Evolutionary conservation across 2,797 vertebrate genomes (phyloP), one percentile per base, ranked within the genome.

Genomic region (Kryptopterus vitreolus): DNA sequence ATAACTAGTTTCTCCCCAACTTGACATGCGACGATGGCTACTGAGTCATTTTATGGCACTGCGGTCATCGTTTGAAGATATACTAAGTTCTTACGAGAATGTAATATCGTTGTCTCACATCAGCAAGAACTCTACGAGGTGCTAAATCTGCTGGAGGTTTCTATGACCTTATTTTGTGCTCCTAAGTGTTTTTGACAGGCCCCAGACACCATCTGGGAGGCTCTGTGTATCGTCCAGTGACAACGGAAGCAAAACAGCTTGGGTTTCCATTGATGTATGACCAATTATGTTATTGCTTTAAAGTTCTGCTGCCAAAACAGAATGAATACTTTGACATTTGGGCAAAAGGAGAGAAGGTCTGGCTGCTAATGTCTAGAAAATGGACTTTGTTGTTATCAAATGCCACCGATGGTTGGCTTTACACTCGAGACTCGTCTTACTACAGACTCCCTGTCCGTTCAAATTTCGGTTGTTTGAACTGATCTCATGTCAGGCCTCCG

Each of bases 181-280:
- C n/a, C 26, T 68, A 72, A 84, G 77, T 79, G 73, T 66, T 66
- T 79, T 65, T 63, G 71, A 81, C 62, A 71, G 76, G 59, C 52
- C 68, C 70, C 80, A 82, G 77, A 82, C 72, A 70, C 72, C 65
- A 79, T 73, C 57, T 76, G 62, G 33, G 53, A 74, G 50, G 63
- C 46, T 76, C 66, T 68, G 78, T 61, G 26, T 58, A 43, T 58
- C 35, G 76, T 53, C 63, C 76, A 84, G 18, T 33, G 24, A 82
- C 43, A 79, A 59, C 46, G 43, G 77, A 22, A 63, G 66, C 46
- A 71, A 79, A 76, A 79, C 29, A 20, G 62, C 61, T 66, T 66
- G 31, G 6, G 58, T 13, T 72, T 70, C 43, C 33, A 29, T n/a
- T 71, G 55, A 71, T 80, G n/a, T 26, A 63, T 8, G 13, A 43